Conservation (phyloP, 2,888 invertebrate species). For the Cenopis cana region DNA sequence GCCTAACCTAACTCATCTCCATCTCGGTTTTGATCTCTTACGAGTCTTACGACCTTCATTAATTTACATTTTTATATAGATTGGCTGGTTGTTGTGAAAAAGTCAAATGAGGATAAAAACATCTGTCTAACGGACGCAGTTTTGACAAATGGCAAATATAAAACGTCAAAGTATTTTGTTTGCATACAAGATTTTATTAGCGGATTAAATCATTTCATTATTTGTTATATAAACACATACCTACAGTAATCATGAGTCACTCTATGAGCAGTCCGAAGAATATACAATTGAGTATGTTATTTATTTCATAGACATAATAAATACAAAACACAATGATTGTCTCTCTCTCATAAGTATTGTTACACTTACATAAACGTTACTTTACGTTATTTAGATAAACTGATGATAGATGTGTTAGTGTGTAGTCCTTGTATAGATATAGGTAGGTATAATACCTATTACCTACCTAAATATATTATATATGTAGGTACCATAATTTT, state of each 20-base stretch:
- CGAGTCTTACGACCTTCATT: not conserved
- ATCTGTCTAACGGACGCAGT: conserved; percentile 7
- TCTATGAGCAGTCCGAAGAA: conserved; percentile 80
- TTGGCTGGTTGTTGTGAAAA: not conserved
- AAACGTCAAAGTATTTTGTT: conserved; percentile 41
- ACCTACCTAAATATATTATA: too few species aligned
- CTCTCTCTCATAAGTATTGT: not conserved
- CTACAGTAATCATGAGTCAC: conserved; percentile 68
- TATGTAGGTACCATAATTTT: too few species aligned
- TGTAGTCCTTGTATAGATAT: too few species aligned
- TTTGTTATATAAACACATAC: conserved; percentile 22
- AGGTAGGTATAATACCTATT: not conserved
- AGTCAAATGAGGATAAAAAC: not conserved
- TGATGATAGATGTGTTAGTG: not conserved
- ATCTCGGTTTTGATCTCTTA: too few species aligned
- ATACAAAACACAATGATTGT: not conserved
- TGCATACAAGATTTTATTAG: conserved; percentile 41
- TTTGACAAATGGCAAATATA: conserved; percentile 31
- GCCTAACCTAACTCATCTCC: too few species aligned
- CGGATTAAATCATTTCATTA: conserved; percentile 19
- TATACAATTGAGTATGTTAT: conserved; percentile 72
- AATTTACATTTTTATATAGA: not conserved
- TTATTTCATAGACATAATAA: not conserved
- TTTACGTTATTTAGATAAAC: not conserved
- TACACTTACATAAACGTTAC: not conserved